These are phyloP conservation scores for Epinephelus coioides DNA, from an alignment of 2,797 vertebrate species.

Conservation along the genomic window DNA sequence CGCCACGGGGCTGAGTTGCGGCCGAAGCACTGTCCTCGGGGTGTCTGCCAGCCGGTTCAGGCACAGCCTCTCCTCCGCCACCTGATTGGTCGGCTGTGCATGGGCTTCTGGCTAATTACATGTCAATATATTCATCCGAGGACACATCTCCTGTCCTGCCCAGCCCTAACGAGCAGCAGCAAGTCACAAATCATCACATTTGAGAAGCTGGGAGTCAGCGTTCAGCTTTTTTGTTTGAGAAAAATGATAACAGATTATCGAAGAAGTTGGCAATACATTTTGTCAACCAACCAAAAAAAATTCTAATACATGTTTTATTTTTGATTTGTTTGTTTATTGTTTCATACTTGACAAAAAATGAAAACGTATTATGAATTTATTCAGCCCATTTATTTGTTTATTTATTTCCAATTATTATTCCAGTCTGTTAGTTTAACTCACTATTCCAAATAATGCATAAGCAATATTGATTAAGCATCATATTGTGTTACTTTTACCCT, in stretches of 20 bases:
- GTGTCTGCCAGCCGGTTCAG: constrained; percentile 59
- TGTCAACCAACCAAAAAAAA: too few species aligned
- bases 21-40: constrained; percentile 49
- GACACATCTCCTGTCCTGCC: background rate
- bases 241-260: background rate
- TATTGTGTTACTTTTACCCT: background rate
- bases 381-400: background rate
- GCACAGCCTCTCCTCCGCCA: constrained; percentile 70
- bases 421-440: too few species aligned
- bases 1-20: constrained; percentile 56
- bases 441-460: too few species aligned
- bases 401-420: background rate
- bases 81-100: constrained; percentile 72
- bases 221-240: background rate
- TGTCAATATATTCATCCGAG: constrained; percentile 47
- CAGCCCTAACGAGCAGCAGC: background rate
- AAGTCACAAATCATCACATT: too few species aligned
- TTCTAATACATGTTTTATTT: background rate
- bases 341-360: background rate
- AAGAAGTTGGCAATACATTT: background rate
- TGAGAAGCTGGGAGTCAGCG: background rate
- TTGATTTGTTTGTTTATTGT: background rate
- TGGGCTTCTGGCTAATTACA: constrained; percentile 54
- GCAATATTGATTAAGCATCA: background rate
- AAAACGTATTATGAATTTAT: too few species aligned